These are phyloP conservation scores for Halcyon chelicuti DNA, from an alignment of 2,797 vertebrate genomes.

Conservation along the genomic window DNA sequence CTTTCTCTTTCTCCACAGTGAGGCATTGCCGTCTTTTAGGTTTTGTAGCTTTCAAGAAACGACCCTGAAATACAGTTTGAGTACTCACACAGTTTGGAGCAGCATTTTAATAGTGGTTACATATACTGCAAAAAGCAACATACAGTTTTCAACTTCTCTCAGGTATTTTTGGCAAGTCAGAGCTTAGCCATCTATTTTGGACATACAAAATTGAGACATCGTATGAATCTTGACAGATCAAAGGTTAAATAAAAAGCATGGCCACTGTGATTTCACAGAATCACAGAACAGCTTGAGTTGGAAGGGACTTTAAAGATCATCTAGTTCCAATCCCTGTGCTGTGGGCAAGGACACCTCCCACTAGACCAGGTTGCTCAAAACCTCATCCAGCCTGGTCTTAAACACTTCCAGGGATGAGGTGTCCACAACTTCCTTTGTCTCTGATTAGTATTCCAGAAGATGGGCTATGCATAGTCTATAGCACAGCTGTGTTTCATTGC, in stretches of 20 bases:
- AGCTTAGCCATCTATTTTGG: neutral
- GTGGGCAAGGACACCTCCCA: no score
- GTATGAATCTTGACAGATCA: neutral
- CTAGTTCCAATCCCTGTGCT: no score
- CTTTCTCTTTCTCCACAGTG: neutral
- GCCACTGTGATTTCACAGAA: neutral
- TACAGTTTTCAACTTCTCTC: neutral
- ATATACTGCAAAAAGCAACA: neutral
- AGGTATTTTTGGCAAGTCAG: neutral
- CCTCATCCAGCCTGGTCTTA: no score
- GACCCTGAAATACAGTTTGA: neutral
- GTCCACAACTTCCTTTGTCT: neutral
- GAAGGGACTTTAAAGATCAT: no score
- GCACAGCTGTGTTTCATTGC: neutral
- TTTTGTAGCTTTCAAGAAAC: neutral
- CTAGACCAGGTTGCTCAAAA: no score
- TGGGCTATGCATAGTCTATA: neutral
- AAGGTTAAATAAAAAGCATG: neutral
- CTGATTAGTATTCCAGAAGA: neutral
- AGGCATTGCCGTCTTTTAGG: neutral
- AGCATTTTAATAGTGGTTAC: neutral
- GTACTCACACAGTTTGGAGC: neutral
- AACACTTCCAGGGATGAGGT: no score
- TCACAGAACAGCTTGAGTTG: no score
- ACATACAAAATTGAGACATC: neutral